phyloP scores from a whole-genome alignment of 2,113 vertebrate genomes.

The Poeciliopsis occidentalis region DNA sequence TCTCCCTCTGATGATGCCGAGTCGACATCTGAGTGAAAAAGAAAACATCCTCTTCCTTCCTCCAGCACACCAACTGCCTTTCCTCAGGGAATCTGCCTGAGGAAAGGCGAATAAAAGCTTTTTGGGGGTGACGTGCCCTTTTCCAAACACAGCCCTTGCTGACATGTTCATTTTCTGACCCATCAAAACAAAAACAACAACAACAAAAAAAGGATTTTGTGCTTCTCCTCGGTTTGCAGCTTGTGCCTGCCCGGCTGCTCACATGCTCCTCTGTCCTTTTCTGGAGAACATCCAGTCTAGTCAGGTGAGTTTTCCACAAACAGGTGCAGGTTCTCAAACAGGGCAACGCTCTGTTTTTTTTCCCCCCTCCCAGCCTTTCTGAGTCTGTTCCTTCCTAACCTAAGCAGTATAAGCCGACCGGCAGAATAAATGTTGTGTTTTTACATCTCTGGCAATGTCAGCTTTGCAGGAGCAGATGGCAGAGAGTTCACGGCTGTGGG shows the following conservation, averaged over 20 bases:
- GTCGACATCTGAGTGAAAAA: slow-evolving; percentile 77
- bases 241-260: slow-evolving; percentile 42
- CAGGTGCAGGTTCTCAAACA: slow-evolving; percentile 5
- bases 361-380: neutral
- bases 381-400: slow-evolving; percentile 21
- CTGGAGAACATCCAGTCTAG: slow-evolving; percentile 49
- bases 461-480: slow-evolving; percentile 69
- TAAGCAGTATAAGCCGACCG: slow-evolving; percentile 54
- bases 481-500: slow-evolving; percentile 56
- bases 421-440: slow-evolving; percentile 47
- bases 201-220: slow-evolving; percentile 8
- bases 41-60: slow-evolving; percentile 77
- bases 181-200: slow-evolving; percentile 18
- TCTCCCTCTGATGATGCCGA: slow-evolving; percentile 78
- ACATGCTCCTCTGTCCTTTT: slow-evolving; percentile 25
- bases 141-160: slow-evolving; percentile 62
- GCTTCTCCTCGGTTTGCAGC: slow-evolving; percentile 7
- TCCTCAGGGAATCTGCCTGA: slow-evolving; percentile 59
- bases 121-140: slow-evolving; percentile 56
- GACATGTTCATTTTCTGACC: slow-evolving; percentile 62
- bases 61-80: slow-evolving; percentile 55
- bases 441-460: slow-evolving; percentile 46
- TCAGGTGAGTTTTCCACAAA: slow-evolving; percentile 32
- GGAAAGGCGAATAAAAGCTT: slow-evolving; percentile 64
- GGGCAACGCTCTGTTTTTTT: slow-evolving; percentile 6